These are phyloP conservation scores for Cryptocephalus moraei DNA, from an alignment of 2,888 invertebrate species.

Conservation along the genomic window DNA sequence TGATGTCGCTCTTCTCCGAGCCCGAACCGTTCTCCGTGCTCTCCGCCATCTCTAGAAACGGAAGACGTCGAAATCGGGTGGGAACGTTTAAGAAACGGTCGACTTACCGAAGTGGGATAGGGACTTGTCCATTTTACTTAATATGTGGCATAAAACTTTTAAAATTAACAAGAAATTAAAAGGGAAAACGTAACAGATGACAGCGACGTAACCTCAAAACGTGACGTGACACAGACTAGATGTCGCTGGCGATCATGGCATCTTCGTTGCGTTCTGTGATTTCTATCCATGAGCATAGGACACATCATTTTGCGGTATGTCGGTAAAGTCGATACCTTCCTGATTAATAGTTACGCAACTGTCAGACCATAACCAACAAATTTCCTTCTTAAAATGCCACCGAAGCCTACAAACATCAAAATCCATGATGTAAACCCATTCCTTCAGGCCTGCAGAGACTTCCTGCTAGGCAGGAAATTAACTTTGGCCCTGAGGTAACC, in stretches of 20 bases:
- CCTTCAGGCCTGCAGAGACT: conserved; percentile 50
- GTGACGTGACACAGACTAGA: too few relatives aligned
- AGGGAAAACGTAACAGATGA: background rate
- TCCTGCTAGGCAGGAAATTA: conserved; percentile 53
- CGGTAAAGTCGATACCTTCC: too few relatives aligned
- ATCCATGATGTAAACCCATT: conserved; percentile 54
- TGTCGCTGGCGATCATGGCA: too few relatives aligned
- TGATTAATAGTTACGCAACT: too few relatives aligned
- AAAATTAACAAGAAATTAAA: background rate
- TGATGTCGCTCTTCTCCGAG: conserved; percentile 30
- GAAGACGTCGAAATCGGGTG: conserved; percentile 3
- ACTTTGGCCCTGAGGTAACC: conserved; percentile 41
- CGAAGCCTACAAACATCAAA: conserved; percentile 15
- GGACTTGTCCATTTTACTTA: conserved; percentile 19
- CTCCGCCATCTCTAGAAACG: conserved; percentile 30
- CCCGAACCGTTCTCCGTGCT: conserved; percentile 35
- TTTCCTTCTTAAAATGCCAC: conserved; percentile 14
- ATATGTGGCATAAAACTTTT: background rate
- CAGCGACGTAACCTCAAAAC: too few relatives aligned
- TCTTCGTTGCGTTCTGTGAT: too few relatives aligned
- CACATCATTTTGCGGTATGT: too few relatives aligned
- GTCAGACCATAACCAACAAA: background rate
- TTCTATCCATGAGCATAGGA: too few relatives aligned
- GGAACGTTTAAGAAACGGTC: background rate
- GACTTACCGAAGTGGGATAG: conserved; percentile 20